Evolutionary conservation across 1,140 invertebrate genomes (phyloP).

Genomic region (Macrobrachium rosenbergii): DNA sequence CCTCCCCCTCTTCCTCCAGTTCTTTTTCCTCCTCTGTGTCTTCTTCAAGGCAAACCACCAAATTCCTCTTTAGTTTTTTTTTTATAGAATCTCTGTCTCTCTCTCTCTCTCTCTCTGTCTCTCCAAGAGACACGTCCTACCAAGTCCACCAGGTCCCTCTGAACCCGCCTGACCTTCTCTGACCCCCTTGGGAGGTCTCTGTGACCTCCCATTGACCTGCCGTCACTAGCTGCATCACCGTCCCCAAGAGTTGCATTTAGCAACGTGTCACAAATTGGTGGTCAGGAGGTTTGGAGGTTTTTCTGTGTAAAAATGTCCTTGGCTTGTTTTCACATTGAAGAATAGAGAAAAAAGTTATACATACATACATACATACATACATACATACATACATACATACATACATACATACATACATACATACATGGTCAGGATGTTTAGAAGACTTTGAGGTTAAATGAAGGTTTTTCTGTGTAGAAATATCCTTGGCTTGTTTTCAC

Average conservation of each 20-base stretch:
- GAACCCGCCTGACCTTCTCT: too few relatives aligned
- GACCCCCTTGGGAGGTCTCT: too few relatives aligned
- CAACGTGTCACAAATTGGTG: too few relatives aligned
- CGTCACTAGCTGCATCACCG: too few relatives aligned
- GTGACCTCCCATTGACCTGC: too few relatives aligned
- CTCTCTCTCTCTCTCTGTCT: background rate
- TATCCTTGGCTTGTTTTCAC: background rate
- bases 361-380: slow-evolving; percentile 1
- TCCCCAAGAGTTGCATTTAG: too few relatives aligned
- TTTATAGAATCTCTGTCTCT: background rate
- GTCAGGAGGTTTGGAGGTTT: background rate
- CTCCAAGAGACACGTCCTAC: too few relatives aligned
- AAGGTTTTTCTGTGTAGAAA: background rate
- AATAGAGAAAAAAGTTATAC: too few relatives aligned
- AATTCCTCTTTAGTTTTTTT: background rate
- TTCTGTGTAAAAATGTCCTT: background rate
- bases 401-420: slow-evolving; percentile 4
- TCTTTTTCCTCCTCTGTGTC: background rate
- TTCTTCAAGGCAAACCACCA: background rate
- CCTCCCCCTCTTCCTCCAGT: background rate
- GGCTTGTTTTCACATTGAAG: too few relatives aligned
- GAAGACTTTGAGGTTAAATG: too few relatives aligned
- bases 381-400: background rate
- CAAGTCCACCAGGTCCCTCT: too few relatives aligned
- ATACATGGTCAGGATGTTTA: background rate